Base-by-base conservation (phyloP, 2,797 vertebrate genomes). In the Melanotaenia pygmaea region DNA sequence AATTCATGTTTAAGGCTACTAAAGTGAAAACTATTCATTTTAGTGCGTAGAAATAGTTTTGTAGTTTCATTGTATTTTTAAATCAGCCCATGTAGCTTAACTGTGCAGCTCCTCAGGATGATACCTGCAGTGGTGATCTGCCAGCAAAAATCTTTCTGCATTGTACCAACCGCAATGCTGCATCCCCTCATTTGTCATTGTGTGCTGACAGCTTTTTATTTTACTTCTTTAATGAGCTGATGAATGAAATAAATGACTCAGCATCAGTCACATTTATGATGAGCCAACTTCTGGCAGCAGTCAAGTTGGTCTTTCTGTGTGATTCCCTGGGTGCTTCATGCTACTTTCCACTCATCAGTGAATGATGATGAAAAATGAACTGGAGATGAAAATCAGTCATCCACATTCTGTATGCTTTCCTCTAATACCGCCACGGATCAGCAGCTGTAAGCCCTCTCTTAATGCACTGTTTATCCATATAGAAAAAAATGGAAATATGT, bases 211-310 rank as follows among this genome's bases (percentile, higher is more conserved):
- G 53, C 26, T 58, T 53, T 53, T 53, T 26, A 53, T 67, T 53
- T 30, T 28, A 53, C 57, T 68, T 32, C 30, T 43, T 40, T 60
- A 64, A 53, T 38, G 47, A 69, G 35, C n/a, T 22, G 34, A 40
- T 70, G 58, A 62, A 62, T 61, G 5, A 47, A 59, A 59, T 30
- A 9, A 57, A 28, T 18, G 34, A 70, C 28, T 66, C 71, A 60
- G 64, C 40, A 20, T 51, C 16, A 67, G 12, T 22, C 40, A n/a
- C n/a, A 50, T 69, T 63, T 35, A 26, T 59, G 13, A 64, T 43
- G 32, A 68, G 57, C 43, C 28, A 59, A 58, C 32, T 11, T 75
- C 24, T 65, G 59, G 24, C 56, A 69, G 51, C 61, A 47, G 53
- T 56, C 16, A 70, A 32, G 11, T 13, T 65, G 59, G 43, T 24